phyloP scores from a whole-genome alignment of 2,113 vertebrate genomes.

The Lophius piscatorius region DNA sequence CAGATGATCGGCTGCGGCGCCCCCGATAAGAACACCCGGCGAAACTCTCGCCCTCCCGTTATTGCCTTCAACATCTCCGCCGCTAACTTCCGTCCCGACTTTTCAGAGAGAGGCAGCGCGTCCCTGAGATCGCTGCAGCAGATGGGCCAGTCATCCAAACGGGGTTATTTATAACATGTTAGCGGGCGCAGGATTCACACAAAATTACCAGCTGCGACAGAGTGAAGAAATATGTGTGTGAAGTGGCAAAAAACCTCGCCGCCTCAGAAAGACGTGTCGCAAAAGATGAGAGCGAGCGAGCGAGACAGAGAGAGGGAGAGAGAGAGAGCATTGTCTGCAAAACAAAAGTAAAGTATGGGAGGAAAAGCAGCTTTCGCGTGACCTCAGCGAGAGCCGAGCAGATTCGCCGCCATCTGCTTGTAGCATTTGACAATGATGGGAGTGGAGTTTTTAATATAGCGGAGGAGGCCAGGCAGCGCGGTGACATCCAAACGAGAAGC shows the following conservation, averaged over 20 bases:
- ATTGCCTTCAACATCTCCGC: too few relatives aligned
- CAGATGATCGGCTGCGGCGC: too few relatives aligned
- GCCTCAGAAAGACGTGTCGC: slow-evolving; percentile 58
- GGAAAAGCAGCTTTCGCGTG: slow-evolving; percentile 45
- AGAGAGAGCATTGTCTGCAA: slow-evolving; percentile 38
- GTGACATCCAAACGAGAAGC: slow-evolving; percentile 69
- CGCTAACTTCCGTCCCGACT: too few relatives aligned
- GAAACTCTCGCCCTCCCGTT: too few relatives aligned
- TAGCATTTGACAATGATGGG: slow-evolving; percentile 68
- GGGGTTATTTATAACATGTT: slow-evolving; percentile 77
- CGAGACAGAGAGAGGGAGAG: not conserved
- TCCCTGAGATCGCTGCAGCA: slow-evolving; percentile 68
- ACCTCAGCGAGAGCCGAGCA: slow-evolving; percentile 61
- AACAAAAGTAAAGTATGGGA: slow-evolving; percentile 57
- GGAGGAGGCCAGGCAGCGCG: slow-evolving; percentile 53
- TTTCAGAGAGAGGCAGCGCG: too few relatives aligned
- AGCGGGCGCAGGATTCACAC: slow-evolving; percentile 64
- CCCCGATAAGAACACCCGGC: too few relatives aligned
- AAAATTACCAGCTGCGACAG: slow-evolving; percentile 58
- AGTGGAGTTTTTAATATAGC: slow-evolving; percentile 69
- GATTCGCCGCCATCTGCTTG: slow-evolving; percentile 65
- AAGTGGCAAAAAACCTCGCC: slow-evolving; percentile 55
- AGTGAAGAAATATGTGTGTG: slow-evolving; percentile 61
- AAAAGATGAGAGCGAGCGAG: slow-evolving; percentile 37
- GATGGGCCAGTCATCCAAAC: slow-evolving; percentile 73